These are phyloP conservation scores for Microcebus griseorufus DNA, from an alignment of 2,113 vertebrate genomes.

Conservation along the genomic window DNA sequence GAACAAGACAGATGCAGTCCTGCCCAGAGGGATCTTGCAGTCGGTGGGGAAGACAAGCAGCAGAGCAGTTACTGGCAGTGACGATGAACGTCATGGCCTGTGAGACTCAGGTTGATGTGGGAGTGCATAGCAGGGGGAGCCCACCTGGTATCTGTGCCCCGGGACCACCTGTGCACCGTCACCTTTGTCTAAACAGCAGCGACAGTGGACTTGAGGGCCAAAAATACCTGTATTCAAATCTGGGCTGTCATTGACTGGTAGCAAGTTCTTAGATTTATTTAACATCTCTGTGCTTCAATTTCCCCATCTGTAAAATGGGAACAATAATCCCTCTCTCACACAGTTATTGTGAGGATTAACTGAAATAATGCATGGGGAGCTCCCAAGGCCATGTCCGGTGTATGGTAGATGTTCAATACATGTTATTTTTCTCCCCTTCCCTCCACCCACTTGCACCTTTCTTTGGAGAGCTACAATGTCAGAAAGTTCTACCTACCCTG, in stretches of 20 bases:
- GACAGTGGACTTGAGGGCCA: not conserved
- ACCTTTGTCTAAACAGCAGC: not conserved
- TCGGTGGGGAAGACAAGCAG: not conserved
- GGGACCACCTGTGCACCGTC: not conserved
- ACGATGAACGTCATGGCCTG: not conserved
- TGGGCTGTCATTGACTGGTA: not conserved
- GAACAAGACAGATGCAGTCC: not conserved
- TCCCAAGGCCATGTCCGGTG: not conserved
- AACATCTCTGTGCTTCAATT: not conserved
- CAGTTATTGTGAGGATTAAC: not conserved
- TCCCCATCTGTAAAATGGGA: not conserved
- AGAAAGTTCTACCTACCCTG: not conserved
- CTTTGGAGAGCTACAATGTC: not conserved
- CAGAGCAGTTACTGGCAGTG: not conserved
- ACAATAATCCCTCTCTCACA: not conserved
- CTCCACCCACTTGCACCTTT: not conserved
- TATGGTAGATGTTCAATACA: not conserved
- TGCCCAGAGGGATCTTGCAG: not conserved
- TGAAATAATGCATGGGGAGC: not conserved
- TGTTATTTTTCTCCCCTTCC: not conserved
- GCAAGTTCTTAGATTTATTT: not conserved
- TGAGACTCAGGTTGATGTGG: not conserved
- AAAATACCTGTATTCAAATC: constrained; percentile 11
- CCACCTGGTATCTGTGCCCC: not conserved
- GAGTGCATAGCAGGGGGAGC: not conserved